Evolutionary conservation across 2,888 invertebrate species (phyloP).

Genomic region (Heliconius hortense): DNA sequence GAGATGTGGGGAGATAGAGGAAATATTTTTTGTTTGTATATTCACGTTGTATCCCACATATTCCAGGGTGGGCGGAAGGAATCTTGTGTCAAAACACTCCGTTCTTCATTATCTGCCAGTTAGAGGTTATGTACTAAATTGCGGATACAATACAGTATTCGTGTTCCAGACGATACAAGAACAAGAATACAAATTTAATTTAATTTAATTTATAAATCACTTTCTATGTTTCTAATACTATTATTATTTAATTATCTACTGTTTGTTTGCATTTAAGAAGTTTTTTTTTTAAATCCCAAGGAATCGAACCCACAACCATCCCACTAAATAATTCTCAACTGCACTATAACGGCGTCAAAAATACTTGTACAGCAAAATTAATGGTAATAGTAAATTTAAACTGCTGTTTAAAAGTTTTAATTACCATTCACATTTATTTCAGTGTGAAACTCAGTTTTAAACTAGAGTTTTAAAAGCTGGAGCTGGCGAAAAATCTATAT

Average conservation of each 20-base stretch:
- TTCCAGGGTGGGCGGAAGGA: background rate
- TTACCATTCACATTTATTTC: slow-evolving; percentile 25
- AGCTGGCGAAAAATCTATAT: slow-evolving; percentile 2
- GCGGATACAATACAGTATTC: too few relatives aligned
- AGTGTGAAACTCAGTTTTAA: slow-evolving; percentile 15
- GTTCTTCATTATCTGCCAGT: too few relatives aligned
- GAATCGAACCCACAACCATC: background rate
- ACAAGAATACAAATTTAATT: too few relatives aligned
- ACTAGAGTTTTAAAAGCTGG: slow-evolving; percentile 13
- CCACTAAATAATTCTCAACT: background rate
- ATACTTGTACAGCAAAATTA: slow-evolving; percentile 16
- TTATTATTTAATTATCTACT: too few relatives aligned
- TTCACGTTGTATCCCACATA: background rate
- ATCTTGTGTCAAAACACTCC: background rate
- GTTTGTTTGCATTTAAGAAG: too few relatives aligned
- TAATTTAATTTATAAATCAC: too few relatives aligned
- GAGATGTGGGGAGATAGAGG: slow-evolving; percentile 22
- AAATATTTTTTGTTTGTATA: slow-evolving; percentile 9
- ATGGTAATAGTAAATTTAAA: slow-evolving; percentile 22
- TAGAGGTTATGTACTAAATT: too few relatives aligned
- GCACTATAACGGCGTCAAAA: slow-evolving; percentile 5
- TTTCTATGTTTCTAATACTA: too few relatives aligned
- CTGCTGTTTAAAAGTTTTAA: slow-evolving; percentile 27
- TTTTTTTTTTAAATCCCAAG: background rate
- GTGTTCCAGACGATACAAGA: too few relatives aligned